phyloP scores from a whole-genome alignment of 2,797 vertebrate species.

The Varecia variegata region DNA sequence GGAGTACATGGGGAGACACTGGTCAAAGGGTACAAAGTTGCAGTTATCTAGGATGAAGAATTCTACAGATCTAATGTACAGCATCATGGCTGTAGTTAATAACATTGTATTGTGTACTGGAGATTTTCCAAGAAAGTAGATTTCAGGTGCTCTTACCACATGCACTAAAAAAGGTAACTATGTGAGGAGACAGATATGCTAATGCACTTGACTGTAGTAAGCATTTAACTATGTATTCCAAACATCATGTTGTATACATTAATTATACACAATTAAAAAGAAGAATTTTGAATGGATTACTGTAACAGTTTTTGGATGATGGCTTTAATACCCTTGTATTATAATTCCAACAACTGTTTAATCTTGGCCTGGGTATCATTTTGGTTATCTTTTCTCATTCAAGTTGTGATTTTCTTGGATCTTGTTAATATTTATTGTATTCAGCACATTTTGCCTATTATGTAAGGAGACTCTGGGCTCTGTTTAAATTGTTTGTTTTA shows the following conservation, averaged over 20 bases:
- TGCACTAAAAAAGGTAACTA: not conserved
- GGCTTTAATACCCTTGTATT: not conserved
- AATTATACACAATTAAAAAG: not conserved
- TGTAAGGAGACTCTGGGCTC: not conserved
- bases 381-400: not conserved
- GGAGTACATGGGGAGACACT: not conserved
- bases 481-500: not conserved
- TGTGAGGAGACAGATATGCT: not conserved
- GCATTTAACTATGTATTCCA: not conserved
- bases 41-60: not conserved
- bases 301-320: not conserved
- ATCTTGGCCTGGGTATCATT: not conserved
- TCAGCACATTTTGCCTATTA: not conserved
- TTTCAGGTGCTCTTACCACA: not conserved
- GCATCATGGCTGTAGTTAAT: not conserved
- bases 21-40: not conserved
- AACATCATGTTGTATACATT: not conserved
- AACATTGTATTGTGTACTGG: not conserved
- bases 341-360: not conserved
- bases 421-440: not conserved
- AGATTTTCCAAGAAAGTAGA: not conserved
- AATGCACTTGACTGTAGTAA: not conserved
- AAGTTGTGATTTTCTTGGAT: not conserved
- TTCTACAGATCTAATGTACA: not conserved
- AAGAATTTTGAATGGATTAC: not conserved